Evolutionary conservation across 2,888 invertebrate genomes (phyloP).

Genomic region (Stenotaenia linearis): DNA sequence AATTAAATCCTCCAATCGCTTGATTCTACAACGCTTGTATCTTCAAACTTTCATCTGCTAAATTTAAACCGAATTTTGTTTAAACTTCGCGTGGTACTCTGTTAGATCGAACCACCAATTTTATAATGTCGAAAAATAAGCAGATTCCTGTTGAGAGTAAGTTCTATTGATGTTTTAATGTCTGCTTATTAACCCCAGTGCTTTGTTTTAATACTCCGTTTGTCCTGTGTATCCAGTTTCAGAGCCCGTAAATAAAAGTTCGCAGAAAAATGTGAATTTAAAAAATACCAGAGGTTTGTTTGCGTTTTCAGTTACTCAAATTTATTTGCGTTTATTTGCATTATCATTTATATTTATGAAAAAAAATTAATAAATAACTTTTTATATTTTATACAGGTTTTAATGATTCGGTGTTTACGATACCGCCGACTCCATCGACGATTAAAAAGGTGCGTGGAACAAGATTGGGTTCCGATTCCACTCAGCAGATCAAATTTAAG

Average conservation of each 20-base stretch:
- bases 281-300: neutral
- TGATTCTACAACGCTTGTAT: too few relatives aligned
- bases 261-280: neutral
- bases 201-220: neutral
- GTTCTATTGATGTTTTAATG: too few relatives aligned
- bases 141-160: neutral
- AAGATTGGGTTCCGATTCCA: neutral
- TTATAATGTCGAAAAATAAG: neutral
- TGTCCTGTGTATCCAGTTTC: neutral
- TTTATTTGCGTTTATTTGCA: neutral
- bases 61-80: neutral
- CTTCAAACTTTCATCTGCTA: neutral
- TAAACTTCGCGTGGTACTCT: too few relatives aligned
- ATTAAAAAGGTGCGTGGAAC: neutral
- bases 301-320: too few relatives aligned
- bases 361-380: neutral
- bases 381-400: neutral
- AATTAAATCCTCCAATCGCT: too few relatives aligned
- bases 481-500: neutral
- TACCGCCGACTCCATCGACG: neutral
- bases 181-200: neutral
- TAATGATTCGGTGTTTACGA: neutral
- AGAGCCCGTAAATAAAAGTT: neutral
- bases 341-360: neutral
- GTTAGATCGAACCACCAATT: too few relatives aligned